phyloP scores from a whole-genome alignment of 2,113 vertebrate genomes.

The Equus quagga region DNA sequence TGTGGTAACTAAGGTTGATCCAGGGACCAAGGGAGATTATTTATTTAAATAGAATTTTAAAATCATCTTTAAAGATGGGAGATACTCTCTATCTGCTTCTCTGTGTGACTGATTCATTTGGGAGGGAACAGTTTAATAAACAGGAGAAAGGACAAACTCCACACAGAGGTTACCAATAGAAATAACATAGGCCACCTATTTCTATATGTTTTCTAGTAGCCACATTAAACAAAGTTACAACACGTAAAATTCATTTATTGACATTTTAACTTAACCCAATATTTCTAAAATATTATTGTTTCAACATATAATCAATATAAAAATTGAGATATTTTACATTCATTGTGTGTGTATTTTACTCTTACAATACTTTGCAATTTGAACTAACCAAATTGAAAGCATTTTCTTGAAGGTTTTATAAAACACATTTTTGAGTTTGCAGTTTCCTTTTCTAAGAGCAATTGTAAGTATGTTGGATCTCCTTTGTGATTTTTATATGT shows the following conservation, averaged over 20 bases:
- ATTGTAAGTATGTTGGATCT: not conserved
- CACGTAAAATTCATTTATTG: not conserved
- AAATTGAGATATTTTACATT: not conserved
- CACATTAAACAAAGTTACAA: not conserved
- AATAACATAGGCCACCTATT: not conserved
- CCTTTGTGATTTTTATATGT: not conserved
- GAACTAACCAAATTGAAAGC: too few relatives aligned
- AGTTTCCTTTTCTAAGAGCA: not conserved
- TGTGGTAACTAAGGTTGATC: not conserved
- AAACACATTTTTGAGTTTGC: not conserved
- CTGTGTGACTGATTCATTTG: not conserved
- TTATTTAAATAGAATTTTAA: not conserved
- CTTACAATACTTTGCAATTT: not conserved
- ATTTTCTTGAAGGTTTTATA: not conserved
- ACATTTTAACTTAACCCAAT: not conserved
- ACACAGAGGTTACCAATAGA: not conserved
- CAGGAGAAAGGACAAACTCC: not conserved
- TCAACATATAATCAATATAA: not conserved
- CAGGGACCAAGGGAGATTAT: not conserved
- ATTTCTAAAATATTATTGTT: not conserved
- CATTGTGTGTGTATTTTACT: not conserved
- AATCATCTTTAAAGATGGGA: not conserved
- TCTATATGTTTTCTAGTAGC: not conserved
- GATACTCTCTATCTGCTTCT: not conserved
- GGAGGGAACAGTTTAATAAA: not conserved